phyloP scores from a whole-genome alignment of 2,797 vertebrate species.

The Champsocephalus gunnari region DNA sequence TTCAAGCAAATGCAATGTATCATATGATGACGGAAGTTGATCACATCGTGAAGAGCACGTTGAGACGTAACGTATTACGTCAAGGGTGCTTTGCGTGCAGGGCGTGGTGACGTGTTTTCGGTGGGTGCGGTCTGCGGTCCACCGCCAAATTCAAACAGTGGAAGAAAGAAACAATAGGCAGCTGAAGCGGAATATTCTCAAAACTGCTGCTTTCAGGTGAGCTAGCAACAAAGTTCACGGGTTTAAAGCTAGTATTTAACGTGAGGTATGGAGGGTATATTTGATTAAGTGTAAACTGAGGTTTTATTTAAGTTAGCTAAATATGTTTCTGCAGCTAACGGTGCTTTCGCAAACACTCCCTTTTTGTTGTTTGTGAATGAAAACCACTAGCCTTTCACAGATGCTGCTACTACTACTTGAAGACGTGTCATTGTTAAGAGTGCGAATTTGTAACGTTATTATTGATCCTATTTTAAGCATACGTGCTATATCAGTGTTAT shows the following conservation, averaged over 20 bases:
- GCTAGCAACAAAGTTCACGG: accelerated
- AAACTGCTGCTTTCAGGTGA: constrained; percentile 29
- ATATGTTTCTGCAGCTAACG: not conserved
- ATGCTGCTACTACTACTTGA: not conserved
- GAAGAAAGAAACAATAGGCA: constrained; percentile 51
- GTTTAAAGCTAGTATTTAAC: accelerated
- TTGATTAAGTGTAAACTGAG: not conserved
- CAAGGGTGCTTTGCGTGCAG: constrained; percentile 25
- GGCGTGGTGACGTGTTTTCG: constrained; percentile 36
- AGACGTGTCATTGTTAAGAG: not conserved
- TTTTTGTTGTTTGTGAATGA: constrained; percentile 2
- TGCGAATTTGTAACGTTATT: not conserved
- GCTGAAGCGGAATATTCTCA: not conserved
- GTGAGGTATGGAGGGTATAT: not conserved
- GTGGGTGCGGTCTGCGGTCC: constrained; percentile 36
- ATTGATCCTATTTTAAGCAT: not conserved
- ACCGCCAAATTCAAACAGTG: constrained; percentile 86
- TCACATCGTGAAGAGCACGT: not conserved
- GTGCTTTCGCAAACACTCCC: not conserved
- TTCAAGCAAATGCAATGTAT: no score
- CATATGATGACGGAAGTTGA: no score
- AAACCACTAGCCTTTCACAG: not conserved
- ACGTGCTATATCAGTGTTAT: not conserved
- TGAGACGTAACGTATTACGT: constrained; percentile 37
- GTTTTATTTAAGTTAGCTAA: not conserved